Conservation (phyloP, 1,140 invertebrate species). For the Psix sp. region DNA sequence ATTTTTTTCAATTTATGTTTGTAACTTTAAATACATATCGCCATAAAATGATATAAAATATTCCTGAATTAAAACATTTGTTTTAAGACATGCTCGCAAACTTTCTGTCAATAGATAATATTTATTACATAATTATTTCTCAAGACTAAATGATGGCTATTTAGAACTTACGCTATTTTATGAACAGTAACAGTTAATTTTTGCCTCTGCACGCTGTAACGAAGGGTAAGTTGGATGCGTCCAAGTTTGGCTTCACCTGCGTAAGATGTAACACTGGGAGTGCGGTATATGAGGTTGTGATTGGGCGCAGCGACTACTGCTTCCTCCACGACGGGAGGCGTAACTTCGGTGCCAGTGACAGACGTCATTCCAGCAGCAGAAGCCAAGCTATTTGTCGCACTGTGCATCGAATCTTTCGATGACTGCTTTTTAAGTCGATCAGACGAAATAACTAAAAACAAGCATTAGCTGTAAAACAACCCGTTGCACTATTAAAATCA, state of each 20-base stretch:
- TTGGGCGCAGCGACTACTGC: slow-evolving; percentile 52
- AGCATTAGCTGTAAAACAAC: slow-evolving; percentile 8
- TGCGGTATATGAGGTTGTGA: slow-evolving; percentile 67
- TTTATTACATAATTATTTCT: too few species aligned
- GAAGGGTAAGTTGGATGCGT: slow-evolving; percentile 89
- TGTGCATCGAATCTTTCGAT: slow-evolving; percentile 72
- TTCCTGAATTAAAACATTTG: too few species aligned
- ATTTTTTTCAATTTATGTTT: too few species aligned
- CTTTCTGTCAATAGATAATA: too few species aligned
- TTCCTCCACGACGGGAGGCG: too few species aligned
- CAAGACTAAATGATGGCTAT: background rate
- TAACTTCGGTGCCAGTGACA: slow-evolving; percentile 50
- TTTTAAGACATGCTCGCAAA: too few species aligned
- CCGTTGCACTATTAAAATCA: background rate
- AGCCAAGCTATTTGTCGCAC: slow-evolving; percentile 66
- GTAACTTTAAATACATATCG: too few species aligned
- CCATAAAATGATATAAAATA: too few species aligned
- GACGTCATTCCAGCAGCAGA: slow-evolving; percentile 56
- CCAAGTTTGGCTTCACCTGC: slow-evolving; percentile 84
- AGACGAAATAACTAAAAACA: slow-evolving; percentile 60
- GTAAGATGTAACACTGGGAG: slow-evolving; percentile 78
- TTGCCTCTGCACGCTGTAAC: slow-evolving; percentile 89
- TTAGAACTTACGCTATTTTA: slow-evolving; percentile 85
- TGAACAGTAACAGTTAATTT: slow-evolving; percentile 89
- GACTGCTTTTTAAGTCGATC: slow-evolving; percentile 70